Evolutionary conservation across 2,888 invertebrate genomes (phyloP), one percentile per base, ranked within the genome.

Genomic region (Torymus tubicola): DNA sequence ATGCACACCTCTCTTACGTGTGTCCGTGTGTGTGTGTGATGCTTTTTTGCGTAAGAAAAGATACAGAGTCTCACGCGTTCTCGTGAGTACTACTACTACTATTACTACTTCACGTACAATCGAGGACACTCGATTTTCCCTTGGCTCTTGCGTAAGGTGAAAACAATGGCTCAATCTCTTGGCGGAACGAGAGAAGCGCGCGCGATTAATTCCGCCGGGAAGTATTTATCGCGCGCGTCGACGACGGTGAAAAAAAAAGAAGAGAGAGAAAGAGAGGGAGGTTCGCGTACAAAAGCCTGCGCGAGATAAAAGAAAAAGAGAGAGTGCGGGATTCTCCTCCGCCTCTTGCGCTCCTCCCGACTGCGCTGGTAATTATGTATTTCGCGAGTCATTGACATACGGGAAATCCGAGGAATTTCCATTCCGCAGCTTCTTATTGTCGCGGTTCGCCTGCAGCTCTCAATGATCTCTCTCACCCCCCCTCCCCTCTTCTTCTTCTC

Each of bases 321-420:
- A 42, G 42, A 42, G 42, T 8, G 42, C 8, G 42, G 8, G 5
- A 42, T 42, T 42, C 42, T 42, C 42, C 42, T 42, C 42, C 42
- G 8, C 42, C 42, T 42, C 10, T 8, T 5, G 5, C 21, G 5
- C 21, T 21, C 21, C 21, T 21, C 21, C 21, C 2, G 55, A 11
- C 4, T 21, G 57, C 42, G 5, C 8, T 13, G 42, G 21, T 65
- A 65, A 70, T 70, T 77, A 70, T 52, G 52, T 58, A 58, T 77
- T 70, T 63, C 24, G 21, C 70, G 70, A 68, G 77, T 68, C 57
- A 72, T 67, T 53, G 71, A 61, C 61, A 55, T 12, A 55, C 31
- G 70, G 64, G 11, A 77, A 77, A 64, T 64, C 50, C 53, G 5
- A 64, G 63, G 64, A 77, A 77, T 71, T 77, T 69, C 21, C 63